Evolutionary conservation across 2,888 invertebrate genomes (phyloP), one percentile per base, ranked within the genome.

Genomic region (Incurvaria masculella): DNA sequence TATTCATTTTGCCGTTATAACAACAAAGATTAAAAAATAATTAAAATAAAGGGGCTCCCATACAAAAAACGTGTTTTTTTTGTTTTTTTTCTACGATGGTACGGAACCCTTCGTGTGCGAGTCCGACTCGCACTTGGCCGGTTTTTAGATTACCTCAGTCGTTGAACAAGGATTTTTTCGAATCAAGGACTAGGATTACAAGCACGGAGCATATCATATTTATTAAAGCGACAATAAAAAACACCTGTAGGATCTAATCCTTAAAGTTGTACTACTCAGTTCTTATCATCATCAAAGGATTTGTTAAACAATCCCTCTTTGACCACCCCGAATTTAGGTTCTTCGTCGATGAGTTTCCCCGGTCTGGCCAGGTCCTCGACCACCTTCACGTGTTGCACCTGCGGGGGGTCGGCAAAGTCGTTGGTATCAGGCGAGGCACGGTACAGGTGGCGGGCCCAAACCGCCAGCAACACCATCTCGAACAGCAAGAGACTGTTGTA

Each of bases 381-480:
- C 1, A 69, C 68, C 33, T 43, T 43, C 1, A 69, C 65, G 42
- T 61, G 64, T 21, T 63, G 65, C 0, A 66, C 57, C 52, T 66
- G 68, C 23, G 23, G 10, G 23, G 23, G 23, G 23, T 23, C 5
- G 10, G 23, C 23, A 10, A 10, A 23, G 23, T 10, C 23, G 4
- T 23, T 10, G 4, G 23, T 74, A 0, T 61, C 65, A 0, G 69
- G 64, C 0, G 69, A 63, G 40, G 65, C 65, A 49, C 81, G 80
- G 69, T 88, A 88, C 43, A 88, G 61, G 49, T 72, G 68, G 62
- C 85, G 79, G 1, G 88, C 88, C 59, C 83, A 76, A 51, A 81
- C 69, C 41, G 83, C 81, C 40, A 89, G 72, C 45, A 86, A 59
- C 47, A 87, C 70, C 87, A 89, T 87, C 68, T 89, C 87, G 56